These are phyloP conservation scores for Tylochromis polylepis DNA, from an alignment of 2,113 vertebrate species.

Conservation along the genomic window DNA sequence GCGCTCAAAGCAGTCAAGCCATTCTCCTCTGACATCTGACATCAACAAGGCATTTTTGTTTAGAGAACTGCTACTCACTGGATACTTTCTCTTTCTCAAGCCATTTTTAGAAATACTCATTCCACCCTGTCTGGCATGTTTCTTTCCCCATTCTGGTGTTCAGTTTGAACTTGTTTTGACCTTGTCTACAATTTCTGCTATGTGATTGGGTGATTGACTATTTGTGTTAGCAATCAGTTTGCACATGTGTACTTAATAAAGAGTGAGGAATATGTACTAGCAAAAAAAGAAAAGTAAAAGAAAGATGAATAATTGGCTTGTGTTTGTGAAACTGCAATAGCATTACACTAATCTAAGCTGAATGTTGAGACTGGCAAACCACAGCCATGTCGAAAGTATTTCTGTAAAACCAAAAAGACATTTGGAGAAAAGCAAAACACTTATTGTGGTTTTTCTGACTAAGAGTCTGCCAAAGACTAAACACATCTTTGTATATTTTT, in stretches of 20 bases:
- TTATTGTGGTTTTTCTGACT: not conserved
- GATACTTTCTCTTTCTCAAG: not conserved
- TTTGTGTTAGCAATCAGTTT: not conserved
- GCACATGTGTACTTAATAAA: not conserved
- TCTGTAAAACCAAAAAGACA: not conserved
- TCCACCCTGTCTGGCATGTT: not conserved
- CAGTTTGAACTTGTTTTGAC: not conserved
- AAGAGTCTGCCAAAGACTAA: not conserved
- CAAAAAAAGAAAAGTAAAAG: not conserved
- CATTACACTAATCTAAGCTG: not conserved
- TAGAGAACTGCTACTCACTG: not conserved
- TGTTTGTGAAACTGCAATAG: not conserved
- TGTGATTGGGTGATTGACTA: not conserved
- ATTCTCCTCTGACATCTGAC: not conserved
- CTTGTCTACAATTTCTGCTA: not conserved
- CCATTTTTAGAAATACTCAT: not conserved
- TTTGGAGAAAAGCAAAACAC: not conserved
- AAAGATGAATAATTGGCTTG: fast-evolving
- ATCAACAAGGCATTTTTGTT: not conserved
- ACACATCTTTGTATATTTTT: not conserved
- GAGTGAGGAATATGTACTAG: not conserved
- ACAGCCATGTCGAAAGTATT: not conserved
- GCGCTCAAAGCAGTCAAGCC: not conserved
- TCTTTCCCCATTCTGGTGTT: not conserved
- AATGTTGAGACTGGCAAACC: not conserved